Evolutionary conservation across 2,113 vertebrate genomes (phyloP), one percentile per base, ranked within the genome.

Genomic region (Tichodroma muraria): DNA sequence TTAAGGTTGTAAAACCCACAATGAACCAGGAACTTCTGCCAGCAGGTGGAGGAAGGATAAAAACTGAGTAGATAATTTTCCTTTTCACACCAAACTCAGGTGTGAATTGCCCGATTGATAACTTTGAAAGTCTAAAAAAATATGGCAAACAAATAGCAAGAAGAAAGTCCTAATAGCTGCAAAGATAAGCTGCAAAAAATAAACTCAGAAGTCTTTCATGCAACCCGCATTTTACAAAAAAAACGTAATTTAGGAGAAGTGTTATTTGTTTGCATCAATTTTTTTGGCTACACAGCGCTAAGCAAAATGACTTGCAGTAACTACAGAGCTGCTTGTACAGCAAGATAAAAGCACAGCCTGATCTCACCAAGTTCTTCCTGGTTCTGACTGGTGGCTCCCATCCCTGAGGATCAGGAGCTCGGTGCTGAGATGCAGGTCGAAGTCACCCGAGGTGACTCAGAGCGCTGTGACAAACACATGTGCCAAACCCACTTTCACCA

Each of bases 121-220:
- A 70, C 25, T 63, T 56, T 15, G 2, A 50, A 84, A 68, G 44
- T 10, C 56, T 47, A 35, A 81, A 92, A 76, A 73, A 71, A 21
- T 2, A n/a, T 0, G 13, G 60, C 65, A 84, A 90, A 72, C 21
- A 77, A 86, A 69, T 1, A 78, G 37, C 80, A 81, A 64, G 49
- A 87, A 69, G 16, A 25, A 40, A 72, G 24, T 44, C 16, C 33
- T 71, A 63, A n/a, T 0, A 50, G 9, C 8, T n/a, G n/a, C n/a
- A n/a, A 56, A 33, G 33, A 60, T 15, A 42, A 82, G 31, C 16
- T n/a, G 21, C 14, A 82, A 75, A 27, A 60, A 73, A 42, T 6
- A 21, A 87, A 56, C 12, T 6, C 23, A 9, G 5, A 30, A 45
- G 5, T n/a, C 35, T 40, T 52, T 70, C 4, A 31, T 0, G 0